phyloP scores from a whole-genome alignment of 2,888 invertebrate genomes.

The Teleogryllus oceanicus region DNA sequence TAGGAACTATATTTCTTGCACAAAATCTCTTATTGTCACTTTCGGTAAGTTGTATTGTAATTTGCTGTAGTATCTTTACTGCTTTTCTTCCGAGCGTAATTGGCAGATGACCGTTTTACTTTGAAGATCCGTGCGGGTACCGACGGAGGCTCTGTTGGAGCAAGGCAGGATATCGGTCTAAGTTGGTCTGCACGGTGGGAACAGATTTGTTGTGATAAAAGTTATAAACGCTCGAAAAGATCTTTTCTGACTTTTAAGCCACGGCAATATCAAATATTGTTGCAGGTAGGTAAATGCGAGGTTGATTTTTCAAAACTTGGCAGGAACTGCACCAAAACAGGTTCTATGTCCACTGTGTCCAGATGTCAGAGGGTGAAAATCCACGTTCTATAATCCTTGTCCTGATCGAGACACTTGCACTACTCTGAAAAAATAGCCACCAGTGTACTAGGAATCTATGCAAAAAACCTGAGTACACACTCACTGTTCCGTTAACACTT shows the following conservation, averaged over 20 bases:
- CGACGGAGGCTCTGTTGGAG: not conserved
- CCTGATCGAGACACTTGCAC: conserved; percentile 2
- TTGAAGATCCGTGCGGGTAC: no score
- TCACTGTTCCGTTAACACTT: not conserved
- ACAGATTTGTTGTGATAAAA: not conserved
- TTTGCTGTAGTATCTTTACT: no score
- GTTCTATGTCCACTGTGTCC: not conserved
- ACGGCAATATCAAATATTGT: not conserved
- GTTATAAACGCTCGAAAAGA: not conserved
- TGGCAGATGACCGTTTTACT: no score
- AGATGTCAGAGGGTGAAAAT: not conserved
- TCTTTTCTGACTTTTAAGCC: not conserved
- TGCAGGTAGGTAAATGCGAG: not conserved
- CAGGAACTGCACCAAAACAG: conserved; percentile 7
- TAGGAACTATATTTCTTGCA: not conserved
- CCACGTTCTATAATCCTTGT: not conserved
- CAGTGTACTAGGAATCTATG: not conserved
- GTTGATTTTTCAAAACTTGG: not conserved
- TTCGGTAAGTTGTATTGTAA: not conserved
- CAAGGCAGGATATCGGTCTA: not conserved
- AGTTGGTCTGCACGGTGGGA: not conserved
- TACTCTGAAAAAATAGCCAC: conserved; percentile 9
- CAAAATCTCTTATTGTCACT: not conserved
- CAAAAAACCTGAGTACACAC: not conserved
- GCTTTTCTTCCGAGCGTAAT: no score